phyloP scores from a whole-genome alignment of 2,113 vertebrate species.

The Paralichthys olivaceus region DNA sequence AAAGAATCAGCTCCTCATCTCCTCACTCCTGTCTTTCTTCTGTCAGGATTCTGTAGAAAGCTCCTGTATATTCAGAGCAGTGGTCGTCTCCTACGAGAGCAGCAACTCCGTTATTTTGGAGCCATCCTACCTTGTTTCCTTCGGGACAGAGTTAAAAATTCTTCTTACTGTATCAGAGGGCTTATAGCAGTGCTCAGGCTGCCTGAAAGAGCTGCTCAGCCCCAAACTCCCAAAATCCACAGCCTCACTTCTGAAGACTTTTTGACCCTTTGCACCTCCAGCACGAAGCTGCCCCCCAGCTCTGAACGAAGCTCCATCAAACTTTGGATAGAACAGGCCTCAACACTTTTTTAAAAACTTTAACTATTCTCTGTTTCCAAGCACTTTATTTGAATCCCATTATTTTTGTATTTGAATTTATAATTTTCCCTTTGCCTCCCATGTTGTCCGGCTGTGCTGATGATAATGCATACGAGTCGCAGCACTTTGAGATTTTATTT shows the following conservation, averaged over 20 bases:
- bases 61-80: neutral
- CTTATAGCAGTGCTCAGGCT: neutral
- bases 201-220: neutral
- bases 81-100: neutral
- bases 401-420: neutral
- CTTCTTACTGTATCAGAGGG: neutral
- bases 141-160: slow-evolving; percentile 20
- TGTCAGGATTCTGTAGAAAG: neutral
- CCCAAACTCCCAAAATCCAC: neutral
- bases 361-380: neutral
- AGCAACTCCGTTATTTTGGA: neutral
- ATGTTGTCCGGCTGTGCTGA: neutral
- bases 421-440: neutral
- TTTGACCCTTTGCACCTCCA: slow-evolving; percentile 18
- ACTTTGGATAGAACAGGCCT: neutral
- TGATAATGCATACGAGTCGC: neutral
- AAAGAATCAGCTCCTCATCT: neutral
- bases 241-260: slow-evolving; percentile 16
- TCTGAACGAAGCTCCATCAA: neutral
- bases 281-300: neutral
- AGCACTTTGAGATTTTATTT: slow-evolving; percentile 7
- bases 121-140: neutral
- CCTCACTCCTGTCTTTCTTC: neutral
- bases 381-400: neutral
- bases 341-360: neutral